phyloP scores from a whole-genome alignment of 2,113 vertebrate genomes.

The Rhea pennata region DNA sequence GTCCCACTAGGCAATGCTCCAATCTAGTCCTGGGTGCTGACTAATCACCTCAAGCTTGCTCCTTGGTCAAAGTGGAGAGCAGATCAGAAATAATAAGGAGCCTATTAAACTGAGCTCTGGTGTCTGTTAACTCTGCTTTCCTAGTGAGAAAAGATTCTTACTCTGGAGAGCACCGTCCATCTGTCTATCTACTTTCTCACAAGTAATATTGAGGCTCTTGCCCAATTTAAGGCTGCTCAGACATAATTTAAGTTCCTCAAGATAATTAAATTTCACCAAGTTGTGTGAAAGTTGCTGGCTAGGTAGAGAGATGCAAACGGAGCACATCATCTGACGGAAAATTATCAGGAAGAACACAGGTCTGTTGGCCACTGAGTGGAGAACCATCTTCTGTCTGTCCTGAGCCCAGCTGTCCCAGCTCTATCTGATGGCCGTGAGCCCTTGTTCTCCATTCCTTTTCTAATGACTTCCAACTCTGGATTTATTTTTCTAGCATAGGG shows the following conservation, averaged over 20 bases:
- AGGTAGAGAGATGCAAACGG: not conserved
- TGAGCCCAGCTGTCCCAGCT: no score
- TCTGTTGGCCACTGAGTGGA: not conserved
- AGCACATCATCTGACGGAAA: not conserved
- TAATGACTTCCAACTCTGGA: not conserved
- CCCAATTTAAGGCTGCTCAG: not conserved
- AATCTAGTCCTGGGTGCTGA: not conserved
- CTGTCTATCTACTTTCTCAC: not conserved
- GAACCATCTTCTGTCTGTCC: not conserved
- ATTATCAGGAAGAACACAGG: not conserved
- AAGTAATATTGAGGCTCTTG: not conserved
- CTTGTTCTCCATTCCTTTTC: not conserved
- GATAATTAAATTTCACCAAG: not conserved
- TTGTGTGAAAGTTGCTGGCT: not conserved
- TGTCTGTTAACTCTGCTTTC: not conserved
- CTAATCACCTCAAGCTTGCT: no score
- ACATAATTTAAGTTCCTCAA: not conserved
- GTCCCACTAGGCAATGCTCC: not conserved
- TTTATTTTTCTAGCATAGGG: not conserved
- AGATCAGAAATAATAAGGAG: not conserved
- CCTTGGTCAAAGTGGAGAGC: not conserved
- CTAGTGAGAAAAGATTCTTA: not conserved
- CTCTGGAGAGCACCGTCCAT: not conserved
- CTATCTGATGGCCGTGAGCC: not conserved
- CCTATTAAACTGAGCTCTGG: not conserved